phyloP scores from a whole-genome alignment of 2,113 vertebrate genomes.

The Herpailurus yagouaroundi region DNA sequence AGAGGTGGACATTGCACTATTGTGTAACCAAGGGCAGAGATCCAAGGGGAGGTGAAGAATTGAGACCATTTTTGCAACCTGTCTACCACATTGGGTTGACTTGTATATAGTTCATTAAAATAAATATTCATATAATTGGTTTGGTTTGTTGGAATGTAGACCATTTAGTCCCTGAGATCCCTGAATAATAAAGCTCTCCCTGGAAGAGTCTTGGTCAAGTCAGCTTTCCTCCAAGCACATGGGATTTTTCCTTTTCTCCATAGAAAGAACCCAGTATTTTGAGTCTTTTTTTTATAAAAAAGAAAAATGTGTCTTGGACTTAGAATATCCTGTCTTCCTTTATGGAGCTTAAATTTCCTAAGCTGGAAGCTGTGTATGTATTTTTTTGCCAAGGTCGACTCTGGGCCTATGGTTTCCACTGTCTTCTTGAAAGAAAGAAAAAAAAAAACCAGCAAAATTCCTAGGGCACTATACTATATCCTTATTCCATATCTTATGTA shows the following conservation, averaged over 20 bases:
- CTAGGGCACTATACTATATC: not conserved
- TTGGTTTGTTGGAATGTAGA: constrained; percentile 14
- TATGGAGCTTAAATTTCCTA: constrained; percentile 27
- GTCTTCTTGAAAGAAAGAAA: not conserved
- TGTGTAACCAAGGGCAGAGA: not conserved
- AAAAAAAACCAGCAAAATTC: not conserved
- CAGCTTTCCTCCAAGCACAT: not conserved
- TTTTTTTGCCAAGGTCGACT: not conserved
- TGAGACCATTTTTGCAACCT: not conserved
- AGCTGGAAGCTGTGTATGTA: not conserved
- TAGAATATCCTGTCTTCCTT: constrained; percentile 1
- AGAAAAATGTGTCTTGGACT: constrained; percentile 17
- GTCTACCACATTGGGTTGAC: not conserved
- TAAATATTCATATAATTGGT: not conserved
- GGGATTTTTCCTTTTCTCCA: not conserved
- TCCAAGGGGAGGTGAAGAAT: not conserved
- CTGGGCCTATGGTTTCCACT: not conserved
- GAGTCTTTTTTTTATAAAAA: not conserved
- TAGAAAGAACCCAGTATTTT: constrained; percentile 22
- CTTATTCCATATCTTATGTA: constrained; percentile 1
- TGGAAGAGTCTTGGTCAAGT: not conserved
- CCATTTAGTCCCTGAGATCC: not conserved
- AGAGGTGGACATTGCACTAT: not conserved
- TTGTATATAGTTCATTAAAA: constrained; percentile 6
- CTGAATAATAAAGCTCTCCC: not conserved